phyloP scores from a whole-genome alignment of 2,113 vertebrate genomes.

The Talpa occidentalis region DNA sequence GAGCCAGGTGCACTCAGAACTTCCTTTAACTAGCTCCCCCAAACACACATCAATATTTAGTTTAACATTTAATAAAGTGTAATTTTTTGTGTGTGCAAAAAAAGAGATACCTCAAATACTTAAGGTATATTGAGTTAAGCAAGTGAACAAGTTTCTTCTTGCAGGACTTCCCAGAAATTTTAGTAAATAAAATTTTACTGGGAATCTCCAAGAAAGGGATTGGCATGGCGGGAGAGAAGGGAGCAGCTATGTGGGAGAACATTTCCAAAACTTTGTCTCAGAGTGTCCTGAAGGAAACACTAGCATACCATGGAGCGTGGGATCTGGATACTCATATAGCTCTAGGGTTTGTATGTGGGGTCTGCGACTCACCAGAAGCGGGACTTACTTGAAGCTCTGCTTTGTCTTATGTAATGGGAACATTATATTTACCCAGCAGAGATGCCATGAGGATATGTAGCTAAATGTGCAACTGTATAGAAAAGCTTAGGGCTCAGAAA shows the following conservation, averaged over 20 bases:
- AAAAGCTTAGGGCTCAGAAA: neutral
- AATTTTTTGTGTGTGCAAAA: neutral
- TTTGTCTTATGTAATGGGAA: slow-evolving; percentile 9
- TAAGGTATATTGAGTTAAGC: neutral
- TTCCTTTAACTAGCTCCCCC: too few relatives aligned
- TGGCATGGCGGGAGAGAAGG: rapidly evolving
- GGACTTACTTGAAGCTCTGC: neutral
- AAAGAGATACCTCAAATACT: neutral
- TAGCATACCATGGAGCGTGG: neutral
- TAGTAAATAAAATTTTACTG: neutral
- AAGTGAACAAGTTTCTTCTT: neutral
- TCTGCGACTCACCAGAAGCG: neutral
- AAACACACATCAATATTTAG: too few relatives aligned
- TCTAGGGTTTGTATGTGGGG: rapidly evolving
- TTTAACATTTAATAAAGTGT: neutral
- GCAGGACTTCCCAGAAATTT: neutral
- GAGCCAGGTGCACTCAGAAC: neutral
- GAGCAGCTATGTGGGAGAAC: neutral
- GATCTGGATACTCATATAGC: neutral
- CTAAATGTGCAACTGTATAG: neutral
- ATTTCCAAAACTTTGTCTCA: neutral
- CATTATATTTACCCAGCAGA: neutral
- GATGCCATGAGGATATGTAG: neutral
- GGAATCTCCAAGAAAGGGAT: neutral
- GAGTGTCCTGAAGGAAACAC: neutral